A percentile compares a stretch with the other conserved stretches of the same genome.
These are phyloP conservation scores for Cuniculus paca DNA, from an alignment of 2,797 vertebrate genomes.

Conservation along the genomic window DNA sequence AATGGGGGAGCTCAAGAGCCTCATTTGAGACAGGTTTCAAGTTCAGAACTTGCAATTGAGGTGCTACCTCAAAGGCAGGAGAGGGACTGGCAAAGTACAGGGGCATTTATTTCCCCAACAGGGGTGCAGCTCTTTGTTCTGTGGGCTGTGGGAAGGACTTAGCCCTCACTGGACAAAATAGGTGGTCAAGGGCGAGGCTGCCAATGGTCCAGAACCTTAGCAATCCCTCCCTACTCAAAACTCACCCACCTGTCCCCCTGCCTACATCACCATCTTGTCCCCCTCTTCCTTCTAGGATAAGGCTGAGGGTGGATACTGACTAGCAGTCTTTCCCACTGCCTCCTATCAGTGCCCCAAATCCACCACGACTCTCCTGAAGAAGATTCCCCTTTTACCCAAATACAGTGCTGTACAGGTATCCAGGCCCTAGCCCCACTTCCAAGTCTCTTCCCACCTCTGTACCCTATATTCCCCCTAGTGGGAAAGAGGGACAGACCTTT, in stretches of 20 bases:
- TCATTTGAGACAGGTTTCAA: not conserved
- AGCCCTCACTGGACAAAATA: not conserved
- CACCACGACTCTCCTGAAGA: not conserved
- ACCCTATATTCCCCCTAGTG: not conserved
- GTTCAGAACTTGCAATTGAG: not conserved
- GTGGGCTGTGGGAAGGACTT: not conserved
- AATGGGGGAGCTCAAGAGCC: not conserved
- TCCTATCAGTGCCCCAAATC: not conserved
- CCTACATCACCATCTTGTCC: not conserved
- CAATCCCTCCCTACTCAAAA: not conserved
- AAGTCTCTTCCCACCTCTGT: not conserved
- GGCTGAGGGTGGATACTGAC: not conserved
- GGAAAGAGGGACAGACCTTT: not conserved
- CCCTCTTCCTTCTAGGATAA: constrained; percentile 14
- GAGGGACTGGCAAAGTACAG: not conserved
- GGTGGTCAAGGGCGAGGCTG: not conserved
- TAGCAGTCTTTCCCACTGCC: not conserved
- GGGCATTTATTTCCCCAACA: not conserved
- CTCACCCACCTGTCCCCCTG: not conserved
- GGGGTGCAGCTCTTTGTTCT: not conserved
- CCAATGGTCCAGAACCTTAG: not conserved
- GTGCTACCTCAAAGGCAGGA: not conserved
- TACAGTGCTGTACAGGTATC: not conserved
- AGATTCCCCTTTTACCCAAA: not conserved
- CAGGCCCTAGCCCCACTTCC: not conserved